phyloP scores from a whole-genome alignment of 2,888 invertebrate species.

The Tridacna crocea region DNA sequence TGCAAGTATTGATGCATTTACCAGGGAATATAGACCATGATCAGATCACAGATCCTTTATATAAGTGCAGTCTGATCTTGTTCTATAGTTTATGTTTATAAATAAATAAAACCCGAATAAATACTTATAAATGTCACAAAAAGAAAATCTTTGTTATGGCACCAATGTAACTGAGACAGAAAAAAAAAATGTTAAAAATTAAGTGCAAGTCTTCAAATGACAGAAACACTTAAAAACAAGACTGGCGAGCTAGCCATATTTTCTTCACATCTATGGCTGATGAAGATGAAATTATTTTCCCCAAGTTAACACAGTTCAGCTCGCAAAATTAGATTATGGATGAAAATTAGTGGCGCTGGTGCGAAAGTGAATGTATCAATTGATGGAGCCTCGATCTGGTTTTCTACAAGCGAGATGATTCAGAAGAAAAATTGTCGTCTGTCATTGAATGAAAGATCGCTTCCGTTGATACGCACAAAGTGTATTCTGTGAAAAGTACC shows the following conservation, averaged over 20 bases:
- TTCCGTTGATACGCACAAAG: constrained; percentile 31
- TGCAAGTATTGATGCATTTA: too few species aligned
- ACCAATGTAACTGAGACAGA: too few species aligned
- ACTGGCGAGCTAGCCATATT: not conserved
- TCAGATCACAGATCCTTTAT: too few species aligned
- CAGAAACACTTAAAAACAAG: not conserved
- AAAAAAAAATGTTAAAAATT: too few species aligned
- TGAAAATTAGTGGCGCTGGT: constrained; percentile 15
- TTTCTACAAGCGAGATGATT: constrained; percentile 15
- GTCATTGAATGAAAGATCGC: constrained; percentile 36
- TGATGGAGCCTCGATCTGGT: constrained; percentile 13
- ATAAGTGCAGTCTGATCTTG: too few species aligned
- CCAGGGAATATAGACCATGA: too few species aligned
- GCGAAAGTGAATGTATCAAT: constrained; percentile 27
- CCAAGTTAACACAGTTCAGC: not conserved
- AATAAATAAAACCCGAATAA: too few species aligned
- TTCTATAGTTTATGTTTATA: too few species aligned
- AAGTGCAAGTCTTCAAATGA: too few species aligned
- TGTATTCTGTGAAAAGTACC: constrained; percentile 23
- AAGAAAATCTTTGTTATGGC: too few species aligned
- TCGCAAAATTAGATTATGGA: constrained; percentile 21
- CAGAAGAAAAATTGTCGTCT: constrained; percentile 36
- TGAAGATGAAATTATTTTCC: not conserved
- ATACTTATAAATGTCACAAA: too few species aligned
- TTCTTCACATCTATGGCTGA: not conserved